These are phyloP conservation scores for Epinephelus lanceolatus DNA, from an alignment of 2,113 vertebrate genomes.

Conservation along the genomic window DNA sequence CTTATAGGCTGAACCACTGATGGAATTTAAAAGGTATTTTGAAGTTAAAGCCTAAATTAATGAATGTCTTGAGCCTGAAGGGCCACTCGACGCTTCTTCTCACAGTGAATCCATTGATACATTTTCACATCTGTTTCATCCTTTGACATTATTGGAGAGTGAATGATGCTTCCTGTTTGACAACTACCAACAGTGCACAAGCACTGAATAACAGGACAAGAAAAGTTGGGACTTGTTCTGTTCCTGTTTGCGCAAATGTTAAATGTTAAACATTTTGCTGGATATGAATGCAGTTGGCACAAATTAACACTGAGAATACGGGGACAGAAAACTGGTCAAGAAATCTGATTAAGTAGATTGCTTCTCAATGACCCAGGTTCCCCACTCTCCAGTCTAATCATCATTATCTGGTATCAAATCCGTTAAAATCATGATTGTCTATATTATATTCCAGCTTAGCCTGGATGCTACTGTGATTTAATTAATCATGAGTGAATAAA, in stretches of 20 bases:
- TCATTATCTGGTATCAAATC: neutral
- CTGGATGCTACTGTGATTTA: neutral
- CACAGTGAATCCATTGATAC: neutral
- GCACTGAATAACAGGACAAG: neutral
- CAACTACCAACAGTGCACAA: neutral
- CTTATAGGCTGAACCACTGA: neutral
- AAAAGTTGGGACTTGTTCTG: neutral
- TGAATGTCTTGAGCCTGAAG: neutral
- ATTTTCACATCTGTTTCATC: neutral
- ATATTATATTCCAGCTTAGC: neutral
- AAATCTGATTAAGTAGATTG: neutral
- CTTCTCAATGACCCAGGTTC: too few species aligned
- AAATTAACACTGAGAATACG: neutral
- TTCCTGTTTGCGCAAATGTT: too few species aligned
- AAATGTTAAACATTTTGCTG: neutral
- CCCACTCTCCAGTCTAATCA: neutral
- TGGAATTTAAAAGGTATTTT: neutral
- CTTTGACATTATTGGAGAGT: neutral
- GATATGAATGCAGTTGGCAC: neutral
- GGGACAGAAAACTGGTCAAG: neutral
- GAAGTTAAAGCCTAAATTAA: neutral
- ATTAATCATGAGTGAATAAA: slow-evolving; percentile 25
- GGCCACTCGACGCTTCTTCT: too few species aligned
- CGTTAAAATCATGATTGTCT: neutral
- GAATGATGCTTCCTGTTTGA: neutral